phyloP scores from a whole-genome alignment of 2,888 invertebrate genomes.

The Brachypalpus laphriformis region DNA sequence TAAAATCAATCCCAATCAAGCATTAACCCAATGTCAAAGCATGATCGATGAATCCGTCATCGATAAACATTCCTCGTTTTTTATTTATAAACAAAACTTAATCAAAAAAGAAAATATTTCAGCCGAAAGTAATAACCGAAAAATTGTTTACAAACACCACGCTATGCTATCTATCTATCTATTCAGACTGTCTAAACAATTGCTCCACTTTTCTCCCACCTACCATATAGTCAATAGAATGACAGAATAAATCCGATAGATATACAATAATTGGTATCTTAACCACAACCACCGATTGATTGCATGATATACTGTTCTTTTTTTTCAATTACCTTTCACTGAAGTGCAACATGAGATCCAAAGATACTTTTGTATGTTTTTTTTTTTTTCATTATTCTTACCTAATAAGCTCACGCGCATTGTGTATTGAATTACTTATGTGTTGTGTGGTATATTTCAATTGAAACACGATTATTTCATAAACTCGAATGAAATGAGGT shows the following conservation, averaged over 20 bases:
- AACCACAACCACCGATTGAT: slow-evolving; percentile 24
- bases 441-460: slow-evolving; percentile 35
- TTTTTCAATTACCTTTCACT: slow-evolving; percentile 30
- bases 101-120: neutral
- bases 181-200: neutral
- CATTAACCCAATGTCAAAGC: neutral
- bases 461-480: slow-evolving; percentile 63
- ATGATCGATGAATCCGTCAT: slow-evolving; percentile 12
- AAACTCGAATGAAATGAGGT: slow-evolving; percentile 57
- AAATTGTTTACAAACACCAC: neutral
- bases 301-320: slow-evolving; percentile 1
- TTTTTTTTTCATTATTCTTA: slow-evolving; percentile 14
- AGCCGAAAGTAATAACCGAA: neutral
- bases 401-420: slow-evolving; percentile 29
- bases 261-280: slow-evolving; percentile 27
- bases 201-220: neutral
- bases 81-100: neutral
- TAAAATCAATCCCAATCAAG: too few species aligned
- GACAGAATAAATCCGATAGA: slow-evolving; percentile 18
- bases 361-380: slow-evolving; percentile 29
- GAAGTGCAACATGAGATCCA: slow-evolving; percentile 23
- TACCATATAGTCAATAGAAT: neutral
- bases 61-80: neutral
- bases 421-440: slow-evolving; percentile 11
- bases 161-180: neutral